Percentiles rank a stretch among this genome's conserved stretches.
Evolutionary conservation across 2,888 invertebrate species (phyloP).

Genomic region (Disparrhopalites patrizii): DNA sequence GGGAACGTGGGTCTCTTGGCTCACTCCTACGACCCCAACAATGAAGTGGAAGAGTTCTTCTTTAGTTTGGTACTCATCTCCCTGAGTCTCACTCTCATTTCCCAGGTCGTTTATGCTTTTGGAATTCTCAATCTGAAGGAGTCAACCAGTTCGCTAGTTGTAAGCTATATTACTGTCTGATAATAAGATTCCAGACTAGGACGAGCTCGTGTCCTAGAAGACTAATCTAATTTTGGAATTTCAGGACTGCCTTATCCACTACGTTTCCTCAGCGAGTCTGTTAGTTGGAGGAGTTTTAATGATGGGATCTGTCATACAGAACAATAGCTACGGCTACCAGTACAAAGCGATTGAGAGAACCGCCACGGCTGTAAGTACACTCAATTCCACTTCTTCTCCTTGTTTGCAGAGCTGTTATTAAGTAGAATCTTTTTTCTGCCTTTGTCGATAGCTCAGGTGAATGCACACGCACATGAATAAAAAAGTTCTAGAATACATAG

Average conservation of each 20-base stretch:
- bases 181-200: too few relatives aligned
- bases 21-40: background rate
- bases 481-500: too few relatives aligned
- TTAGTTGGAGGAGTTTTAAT: constrained; percentile 12
- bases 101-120: background rate
- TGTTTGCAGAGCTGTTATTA: too few relatives aligned
- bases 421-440: too few relatives aligned
- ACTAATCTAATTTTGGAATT: too few relatives aligned
- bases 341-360: constrained; percentile 20
- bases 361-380: constrained; percentile 9
- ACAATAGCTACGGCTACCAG: constrained; percentile 21
- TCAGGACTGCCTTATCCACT: constrained; percentile 13
- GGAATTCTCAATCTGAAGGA: constrained; percentile 8
- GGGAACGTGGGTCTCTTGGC: background rate
- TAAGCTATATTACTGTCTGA: too few relatives aligned
- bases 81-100: constrained; percentile 6
- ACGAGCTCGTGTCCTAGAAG: background rate
- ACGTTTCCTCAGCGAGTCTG: constrained; percentile 8
- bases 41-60: constrained; percentile 22
- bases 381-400: too few relatives aligned
- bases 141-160: background rate
- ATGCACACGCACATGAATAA: too few relatives aligned
- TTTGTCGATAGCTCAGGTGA: too few relatives aligned
- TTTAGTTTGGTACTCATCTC: constrained; percentile 18
- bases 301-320: constrained; percentile 16